These are phyloP conservation scores for Brachycybe producta DNA, from an alignment of 2,888 invertebrate species.

Conservation along the genomic window DNA sequence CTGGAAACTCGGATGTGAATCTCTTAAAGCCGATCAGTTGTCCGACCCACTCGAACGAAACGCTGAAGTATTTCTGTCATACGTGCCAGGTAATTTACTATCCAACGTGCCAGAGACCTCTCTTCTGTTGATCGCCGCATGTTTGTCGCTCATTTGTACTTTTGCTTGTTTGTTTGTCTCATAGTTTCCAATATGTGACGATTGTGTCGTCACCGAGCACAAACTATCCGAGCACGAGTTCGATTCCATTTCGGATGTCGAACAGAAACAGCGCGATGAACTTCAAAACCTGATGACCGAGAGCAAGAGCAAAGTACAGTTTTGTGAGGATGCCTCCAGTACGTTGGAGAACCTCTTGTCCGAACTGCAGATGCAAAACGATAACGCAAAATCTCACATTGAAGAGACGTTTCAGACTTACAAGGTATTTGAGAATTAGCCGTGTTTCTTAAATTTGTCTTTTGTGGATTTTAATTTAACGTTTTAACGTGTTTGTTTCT, in stretches of 20 bases:
- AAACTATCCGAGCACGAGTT: slow-evolving; percentile 68
- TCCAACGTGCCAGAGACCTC: too few relatives aligned
- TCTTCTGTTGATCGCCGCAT: too few relatives aligned
- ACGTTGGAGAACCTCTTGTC: slow-evolving; percentile 65
- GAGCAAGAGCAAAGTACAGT: slow-evolving; percentile 57
- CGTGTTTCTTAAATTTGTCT: not conserved
- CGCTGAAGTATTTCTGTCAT: slow-evolving; percentile 74
- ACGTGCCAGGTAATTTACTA: slow-evolving; percentile 51
- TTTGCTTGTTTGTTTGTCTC: slow-evolving; percentile 10
- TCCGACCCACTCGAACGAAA: slow-evolving; percentile 63
- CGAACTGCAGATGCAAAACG: slow-evolving; percentile 74
- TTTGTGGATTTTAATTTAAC: not conserved
- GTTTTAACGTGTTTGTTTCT: slow-evolving; percentile 7
- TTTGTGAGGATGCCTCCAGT: slow-evolving; percentile 60
- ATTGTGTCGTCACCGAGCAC: slow-evolving; percentile 71
- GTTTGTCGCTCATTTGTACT: too few relatives aligned
- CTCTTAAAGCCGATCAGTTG: slow-evolving; percentile 84
- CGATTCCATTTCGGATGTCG: slow-evolving; percentile 67
- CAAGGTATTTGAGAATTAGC: slow-evolving; percentile 8
- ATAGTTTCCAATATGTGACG: slow-evolving; percentile 71
- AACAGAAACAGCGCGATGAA: slow-evolving; percentile 62
- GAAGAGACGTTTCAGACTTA: slow-evolving; percentile 48
- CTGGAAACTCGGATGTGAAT: slow-evolving; percentile 59
- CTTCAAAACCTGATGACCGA: slow-evolving; percentile 59
- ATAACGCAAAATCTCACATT: slow-evolving; percentile 68